Evolutionary conservation across 2,113 vertebrate genomes (phyloP).

Genomic region (Nestor notabilis): DNA sequence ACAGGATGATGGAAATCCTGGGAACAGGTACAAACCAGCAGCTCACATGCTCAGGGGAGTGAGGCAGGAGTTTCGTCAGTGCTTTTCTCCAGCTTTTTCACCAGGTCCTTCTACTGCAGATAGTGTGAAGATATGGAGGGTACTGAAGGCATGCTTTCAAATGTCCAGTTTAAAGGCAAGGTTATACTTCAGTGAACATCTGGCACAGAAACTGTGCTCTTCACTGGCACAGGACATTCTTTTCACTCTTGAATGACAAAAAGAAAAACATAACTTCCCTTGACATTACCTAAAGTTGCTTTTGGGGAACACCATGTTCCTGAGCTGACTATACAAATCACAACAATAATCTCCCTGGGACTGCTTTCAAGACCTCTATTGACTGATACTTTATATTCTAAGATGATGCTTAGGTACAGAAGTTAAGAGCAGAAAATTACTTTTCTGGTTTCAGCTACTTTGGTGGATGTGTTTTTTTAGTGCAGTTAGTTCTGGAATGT

Average conservation of each 20-base stretch:
- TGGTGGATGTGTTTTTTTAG: background rate
- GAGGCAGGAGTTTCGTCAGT: background rate
- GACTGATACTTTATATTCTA: background rate
- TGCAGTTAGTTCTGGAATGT: background rate
- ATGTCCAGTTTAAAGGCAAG: background rate
- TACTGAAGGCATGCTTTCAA: background rate
- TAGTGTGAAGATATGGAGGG: fast-evolving
- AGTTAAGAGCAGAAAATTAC: background rate
- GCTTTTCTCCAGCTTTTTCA: background rate
- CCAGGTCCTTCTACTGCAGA: background rate
- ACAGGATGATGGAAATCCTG: background rate
- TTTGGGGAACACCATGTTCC: background rate
- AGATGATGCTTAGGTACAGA: background rate
- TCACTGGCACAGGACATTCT: background rate
- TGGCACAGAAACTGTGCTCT: background rate
- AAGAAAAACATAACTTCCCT: background rate
- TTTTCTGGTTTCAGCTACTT: background rate
- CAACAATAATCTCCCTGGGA: background rate
- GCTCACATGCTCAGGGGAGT: background rate
- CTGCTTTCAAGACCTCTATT: background rate
- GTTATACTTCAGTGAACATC: background rate
- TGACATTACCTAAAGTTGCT: background rate
- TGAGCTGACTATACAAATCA: background rate
- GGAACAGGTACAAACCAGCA: background rate
- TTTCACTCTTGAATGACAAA: background rate